Evolutionary conservation across 2,888 invertebrate genomes (phyloP), one percentile per base, ranked within the genome.

Genomic region (Actias luna): DNA sequence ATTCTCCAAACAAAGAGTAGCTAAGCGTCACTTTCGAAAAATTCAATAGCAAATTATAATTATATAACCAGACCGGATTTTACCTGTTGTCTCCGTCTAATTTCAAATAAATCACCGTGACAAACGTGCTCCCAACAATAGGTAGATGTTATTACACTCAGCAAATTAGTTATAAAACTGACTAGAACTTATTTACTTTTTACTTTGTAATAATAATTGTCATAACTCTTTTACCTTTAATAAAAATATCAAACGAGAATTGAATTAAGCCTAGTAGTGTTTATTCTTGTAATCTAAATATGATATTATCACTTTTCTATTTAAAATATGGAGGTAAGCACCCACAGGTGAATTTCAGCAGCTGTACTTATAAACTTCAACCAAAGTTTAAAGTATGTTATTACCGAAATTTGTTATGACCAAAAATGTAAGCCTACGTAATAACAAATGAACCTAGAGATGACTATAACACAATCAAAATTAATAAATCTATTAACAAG

Each of bases 11-110:
- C 52, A 55, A 29, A 29, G n/a, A 55, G 55, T 29, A 29, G 29
- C 52, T 52, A 52, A 52, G 52, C 25, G 12, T 25, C 52, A 27
- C 59, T 59, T 63, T 63, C 59, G 16, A 59, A 63, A 60, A 59
- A 52, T 63, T 63, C 63, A 63, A 63, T 63, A 55, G 63, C 27
- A 58, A 58, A 31, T 59, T 14, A 58, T 46, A 62, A 63, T 63
- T 63, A 57, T 57, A 57, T 63, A 60, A 63, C 63, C 29, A 46
- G 33, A 35, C 35, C 33, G 50, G 46, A 62, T 55, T 63, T 46
- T 46, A 22, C 22, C 46, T 46, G 18, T 46, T 55, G 52, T 55
- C 52, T 55, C 27, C 25, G 27, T 55, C 52, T 55, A 55, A 55
- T 55, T 55, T 55, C 14, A 55, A 55, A 55, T 55, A 29, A 55